These are phyloP conservation scores for Anthophora plumipes DNA, from an alignment of 2,888 invertebrate genomes.

Conservation along the genomic window DNA sequence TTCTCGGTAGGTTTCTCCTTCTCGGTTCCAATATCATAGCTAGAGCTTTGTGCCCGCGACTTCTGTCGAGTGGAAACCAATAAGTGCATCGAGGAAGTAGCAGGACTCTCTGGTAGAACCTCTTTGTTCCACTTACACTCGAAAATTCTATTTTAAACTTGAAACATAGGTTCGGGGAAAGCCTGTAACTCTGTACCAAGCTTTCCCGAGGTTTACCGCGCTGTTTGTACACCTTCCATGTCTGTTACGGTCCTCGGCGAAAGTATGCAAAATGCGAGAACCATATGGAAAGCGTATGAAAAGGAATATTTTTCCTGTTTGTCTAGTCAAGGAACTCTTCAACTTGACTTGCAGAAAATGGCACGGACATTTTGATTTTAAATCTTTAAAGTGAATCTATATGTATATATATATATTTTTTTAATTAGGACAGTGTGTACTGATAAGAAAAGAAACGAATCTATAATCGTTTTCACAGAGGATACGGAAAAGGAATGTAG, in stretches of 20 bases:
- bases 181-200: constrained; percentile 32
- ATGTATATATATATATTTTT: too few relatives aligned
- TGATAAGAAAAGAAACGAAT: too few relatives aligned
- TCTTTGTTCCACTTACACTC: constrained; percentile 31
- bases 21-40: constrained; percentile 47
- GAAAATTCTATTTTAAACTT: constrained; percentile 38
- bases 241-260: not conserved
- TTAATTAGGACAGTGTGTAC: too few relatives aligned
- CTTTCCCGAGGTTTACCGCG: not conserved
- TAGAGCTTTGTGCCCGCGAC: constrained; percentile 30
- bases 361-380: too few relatives aligned
- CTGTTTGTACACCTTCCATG: not conserved
- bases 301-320: not conserved
- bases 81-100: constrained; percentile 39
- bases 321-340: too few relatives aligned
- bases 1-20: constrained; percentile 48
- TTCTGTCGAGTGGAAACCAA: constrained; percentile 45
- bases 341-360: too few relatives aligned
- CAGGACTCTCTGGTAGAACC: constrained; percentile 18
- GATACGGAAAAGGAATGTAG: too few relatives aligned
- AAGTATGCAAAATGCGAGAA: not conserved
- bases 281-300: not conserved
- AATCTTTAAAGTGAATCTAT: too few relatives aligned
- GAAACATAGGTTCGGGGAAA: constrained; percentile 24
- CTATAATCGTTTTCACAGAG: too few relatives aligned